These are phyloP conservation scores for Anabas testudineus DNA, from an alignment of 2,797 vertebrate species.

Conservation along the genomic window DNA sequence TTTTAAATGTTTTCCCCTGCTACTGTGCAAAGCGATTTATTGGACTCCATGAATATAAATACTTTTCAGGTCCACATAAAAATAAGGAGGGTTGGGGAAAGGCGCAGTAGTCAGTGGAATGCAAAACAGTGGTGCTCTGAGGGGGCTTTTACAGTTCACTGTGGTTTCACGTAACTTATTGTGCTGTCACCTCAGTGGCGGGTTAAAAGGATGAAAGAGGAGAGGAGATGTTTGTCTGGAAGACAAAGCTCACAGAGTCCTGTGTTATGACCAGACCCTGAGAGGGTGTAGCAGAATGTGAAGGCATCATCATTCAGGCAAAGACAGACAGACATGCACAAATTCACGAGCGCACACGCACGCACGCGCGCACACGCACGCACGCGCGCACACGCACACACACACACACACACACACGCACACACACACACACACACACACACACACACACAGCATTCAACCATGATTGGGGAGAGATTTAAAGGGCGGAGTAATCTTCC, in stretches of 20 bases:
- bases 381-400: no score
- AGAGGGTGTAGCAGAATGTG: constrained; percentile 67
- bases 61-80: constrained; percentile 24
- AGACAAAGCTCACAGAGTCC: constrained; percentile 61
- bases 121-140: constrained; percentile 47
- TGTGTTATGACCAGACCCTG: constrained; percentile 72
- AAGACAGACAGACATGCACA: constrained; percentile 27
- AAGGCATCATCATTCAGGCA: constrained; percentile 64
- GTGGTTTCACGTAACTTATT: constrained; percentile 63
- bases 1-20: constrained; percentile 13
- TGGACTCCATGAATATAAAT: constrained; percentile 19
- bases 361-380: not conserved
- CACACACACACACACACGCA: no score
- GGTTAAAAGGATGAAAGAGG: constrained; percentile 70
- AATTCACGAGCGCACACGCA: constrained; percentile 1
- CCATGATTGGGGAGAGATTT: constrained; percentile 45
- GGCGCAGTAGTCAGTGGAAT: constrained; percentile 29
- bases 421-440: no score
- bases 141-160: constrained; percentile 56
- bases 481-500: constrained; percentile 38
- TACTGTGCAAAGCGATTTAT: constrained; percentile 20
- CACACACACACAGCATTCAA: not conserved
- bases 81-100: constrained; percentile 7
- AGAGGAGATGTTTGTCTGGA: constrained; percentile 72
- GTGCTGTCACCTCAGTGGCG: constrained; percentile 65